Conservation (phyloP, 2,888 invertebrate species). For the Cephus rjabovi region DNA sequence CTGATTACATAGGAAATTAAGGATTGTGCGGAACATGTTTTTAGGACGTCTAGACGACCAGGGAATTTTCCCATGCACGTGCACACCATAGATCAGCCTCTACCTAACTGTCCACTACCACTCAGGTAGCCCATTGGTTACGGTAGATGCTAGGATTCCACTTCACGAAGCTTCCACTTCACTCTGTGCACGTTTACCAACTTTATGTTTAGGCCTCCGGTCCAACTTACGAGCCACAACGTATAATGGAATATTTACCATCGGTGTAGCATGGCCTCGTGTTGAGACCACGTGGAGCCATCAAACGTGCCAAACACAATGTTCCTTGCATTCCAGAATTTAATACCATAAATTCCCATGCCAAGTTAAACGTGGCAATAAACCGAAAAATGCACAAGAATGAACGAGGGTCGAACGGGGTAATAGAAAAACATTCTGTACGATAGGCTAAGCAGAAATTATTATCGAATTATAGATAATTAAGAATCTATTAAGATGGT, state of each 20-base stretch:
- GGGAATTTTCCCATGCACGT: constrained; percentile 1
- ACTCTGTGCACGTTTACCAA: neutral
- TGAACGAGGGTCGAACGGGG: neutral
- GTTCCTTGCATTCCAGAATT: neutral
- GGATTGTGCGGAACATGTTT: neutral
- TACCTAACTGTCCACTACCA: neutral
- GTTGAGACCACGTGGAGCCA: neutral
- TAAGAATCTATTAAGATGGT: neutral
- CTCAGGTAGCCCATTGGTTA: neutral
- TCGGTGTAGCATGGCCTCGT: neutral
- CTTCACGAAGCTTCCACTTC: neutral
- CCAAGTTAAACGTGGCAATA: neutral
- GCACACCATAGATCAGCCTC: neutral
- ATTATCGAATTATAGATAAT: neutral
- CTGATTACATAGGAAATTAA: neutral
- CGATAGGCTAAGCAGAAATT: neutral
- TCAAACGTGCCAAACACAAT: neutral
- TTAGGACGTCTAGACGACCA: neutral
- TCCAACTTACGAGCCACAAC: neutral
- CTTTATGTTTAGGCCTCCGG: neutral
- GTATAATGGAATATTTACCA: neutral
- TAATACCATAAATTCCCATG: neutral
- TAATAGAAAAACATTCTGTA: neutral
- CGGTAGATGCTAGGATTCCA: neutral
- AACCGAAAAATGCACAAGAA: neutral